Conservation (phyloP, 2,888 invertebrate species). For the Acleris cristana region DNA sequence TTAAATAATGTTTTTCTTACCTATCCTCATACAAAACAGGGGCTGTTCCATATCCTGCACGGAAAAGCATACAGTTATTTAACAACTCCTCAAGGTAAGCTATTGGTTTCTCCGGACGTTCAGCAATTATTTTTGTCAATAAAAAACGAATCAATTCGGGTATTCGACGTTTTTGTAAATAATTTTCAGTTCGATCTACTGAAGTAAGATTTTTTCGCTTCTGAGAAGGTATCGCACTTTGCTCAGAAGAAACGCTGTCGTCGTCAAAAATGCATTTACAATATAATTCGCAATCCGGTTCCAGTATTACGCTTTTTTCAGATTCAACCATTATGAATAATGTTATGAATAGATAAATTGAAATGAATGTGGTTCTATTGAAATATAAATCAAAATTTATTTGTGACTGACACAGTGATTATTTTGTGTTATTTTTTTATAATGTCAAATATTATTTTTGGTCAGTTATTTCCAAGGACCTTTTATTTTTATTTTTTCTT, state of each 20-base stretch:
- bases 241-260: conserved; percentile 32
- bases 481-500: too few relatives aligned
- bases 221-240: conserved; percentile 50
- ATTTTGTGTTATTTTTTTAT: too few relatives aligned
- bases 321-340: too few relatives aligned
- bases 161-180: conserved; percentile 69
- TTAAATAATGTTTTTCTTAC: conserved; percentile 49
- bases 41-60: conserved; percentile 65
- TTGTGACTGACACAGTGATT: too few relatives aligned
- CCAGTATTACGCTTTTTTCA: too few relatives aligned
- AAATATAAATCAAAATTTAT: too few relatives aligned
- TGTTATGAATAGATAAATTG: too few relatives aligned
- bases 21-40: conserved; percentile 70
- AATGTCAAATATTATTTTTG: too few relatives aligned
- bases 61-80: conserved; percentile 72
- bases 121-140: conserved; percentile 63
- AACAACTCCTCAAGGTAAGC: conserved; percentile 60
- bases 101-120: conserved; percentile 54
- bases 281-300: too few relatives aligned
- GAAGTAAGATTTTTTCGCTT: conserved; percentile 58
- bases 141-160: conserved; percentile 70
- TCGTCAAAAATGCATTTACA: conserved; percentile 59
- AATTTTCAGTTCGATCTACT: conserved; percentile 64
- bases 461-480: too few relatives aligned
- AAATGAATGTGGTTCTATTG: too few relatives aligned